Base-by-base conservation (phyloP, 2,888 invertebrate genomes). In the Mesorhabditis spiculigera region DNA sequence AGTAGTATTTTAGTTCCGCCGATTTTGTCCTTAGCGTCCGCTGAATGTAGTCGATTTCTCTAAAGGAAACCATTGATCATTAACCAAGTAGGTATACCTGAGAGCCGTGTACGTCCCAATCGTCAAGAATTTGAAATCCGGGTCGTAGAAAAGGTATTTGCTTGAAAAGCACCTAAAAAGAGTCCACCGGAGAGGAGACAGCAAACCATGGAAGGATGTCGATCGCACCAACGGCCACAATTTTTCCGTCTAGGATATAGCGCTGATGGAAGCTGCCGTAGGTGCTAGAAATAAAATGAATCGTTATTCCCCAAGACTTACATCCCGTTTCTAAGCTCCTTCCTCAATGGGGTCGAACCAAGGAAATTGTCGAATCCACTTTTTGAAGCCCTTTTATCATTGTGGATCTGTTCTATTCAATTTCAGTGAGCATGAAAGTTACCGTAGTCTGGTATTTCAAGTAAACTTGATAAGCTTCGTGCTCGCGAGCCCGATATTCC, bases 91-190 rank as follows among this genome's bases (percentile, higher is more conserved):
- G 13, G 41, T 50, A 13, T 88, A 95, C 95, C 93, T 91, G 66
- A 96, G 88, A 42, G 94, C 92, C 13, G 93, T 93, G 86, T 94
- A 96, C 5, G 94, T 95, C 69, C 98, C 98, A 68, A 96, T 88
- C 0, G 93, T 92, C 61, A 98, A 89, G 85, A 92, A 91, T 84
- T 91, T 90, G 86, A 92, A 95, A 72, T 92, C 92, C 0, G 98
- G 96, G 88, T 99, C 95, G 86, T 99, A 99, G 88, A 93, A 98
- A 87, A 98, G 93, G 87, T 99, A 99, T 0, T 97, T 97, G 5
- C 97, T 95, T 10, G 97, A 97, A 50, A 97, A 89, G 86, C 94
- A 94, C 75, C 63, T 63, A 28, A 8, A 63, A 50, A 8, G 28
- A 28, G 28, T 28, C 58, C 58, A 50, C n/a, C 58, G 58, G 28